phyloP scores from a whole-genome alignment of 2,888 invertebrate species.

The Mechanitis mazaeus region DNA sequence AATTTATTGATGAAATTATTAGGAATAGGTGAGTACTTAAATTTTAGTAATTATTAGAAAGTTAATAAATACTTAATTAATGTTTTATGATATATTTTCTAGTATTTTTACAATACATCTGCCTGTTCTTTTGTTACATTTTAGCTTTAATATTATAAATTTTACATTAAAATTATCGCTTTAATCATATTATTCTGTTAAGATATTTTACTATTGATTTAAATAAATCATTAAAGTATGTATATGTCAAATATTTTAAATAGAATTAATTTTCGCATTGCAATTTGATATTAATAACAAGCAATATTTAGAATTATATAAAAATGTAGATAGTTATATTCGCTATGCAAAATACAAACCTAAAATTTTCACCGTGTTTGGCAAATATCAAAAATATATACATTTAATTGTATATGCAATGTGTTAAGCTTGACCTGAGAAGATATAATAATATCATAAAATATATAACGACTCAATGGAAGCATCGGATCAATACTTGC shows the following conservation, averaged over 20 bases:
- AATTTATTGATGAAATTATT: constrained; percentile 5
- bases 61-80: neutral
- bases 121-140: neutral
- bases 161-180: neutral
- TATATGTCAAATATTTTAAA: too few species aligned
- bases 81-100: neutral
- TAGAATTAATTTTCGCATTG: too few species aligned
- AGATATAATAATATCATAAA: neutral
- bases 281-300: too few species aligned
- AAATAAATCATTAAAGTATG: too few species aligned
- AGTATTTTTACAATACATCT: neutral
- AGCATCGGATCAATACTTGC: neutral
- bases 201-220: too few species aligned
- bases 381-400: too few species aligned
- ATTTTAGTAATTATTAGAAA: neutral
- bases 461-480: neutral
- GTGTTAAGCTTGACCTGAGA: neutral
- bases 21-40: neutral
- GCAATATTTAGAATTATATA: too few species aligned
- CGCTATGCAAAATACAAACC: too few species aligned
- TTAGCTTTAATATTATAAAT: neutral
- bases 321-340: too few species aligned
- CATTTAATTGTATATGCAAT: too few species aligned
- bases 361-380: too few species aligned
- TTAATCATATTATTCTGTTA: too few species aligned